Conservation (phyloP, 2,113 vertebrate genomes). For the Callithrix jacchus region DNA sequence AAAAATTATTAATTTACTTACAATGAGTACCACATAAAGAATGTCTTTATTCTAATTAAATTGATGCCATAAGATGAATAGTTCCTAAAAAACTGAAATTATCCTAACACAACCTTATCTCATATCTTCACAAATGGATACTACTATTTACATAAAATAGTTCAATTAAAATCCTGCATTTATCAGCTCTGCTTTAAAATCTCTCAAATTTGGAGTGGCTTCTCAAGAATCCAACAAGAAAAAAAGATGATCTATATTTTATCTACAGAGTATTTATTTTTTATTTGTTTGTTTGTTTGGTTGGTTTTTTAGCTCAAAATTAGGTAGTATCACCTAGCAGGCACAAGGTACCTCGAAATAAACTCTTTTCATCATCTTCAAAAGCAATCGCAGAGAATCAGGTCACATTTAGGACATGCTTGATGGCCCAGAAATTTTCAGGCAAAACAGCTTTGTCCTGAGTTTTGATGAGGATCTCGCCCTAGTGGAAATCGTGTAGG, state of each 20-base stretch:
- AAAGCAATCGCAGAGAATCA: background rate
- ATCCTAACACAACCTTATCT: slow-evolving; percentile 20
- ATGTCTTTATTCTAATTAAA: slow-evolving; percentile 43
- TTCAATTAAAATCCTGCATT: slow-evolving; percentile 56
- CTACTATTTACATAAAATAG: background rate
- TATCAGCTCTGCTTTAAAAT: slow-evolving; percentile 58
- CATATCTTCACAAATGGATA: slow-evolving; percentile 25
- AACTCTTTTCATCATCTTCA: background rate
- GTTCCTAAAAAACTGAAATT: slow-evolving; percentile 21
- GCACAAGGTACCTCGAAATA: background rate
- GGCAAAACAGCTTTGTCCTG: background rate
- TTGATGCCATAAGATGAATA: slow-evolving; percentile 33
- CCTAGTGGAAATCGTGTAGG: no score
- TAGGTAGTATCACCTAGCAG: background rate
- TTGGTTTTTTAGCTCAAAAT: background rate
- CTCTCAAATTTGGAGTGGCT: background rate
- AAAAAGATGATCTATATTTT: background rate
- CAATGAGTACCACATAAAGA: background rate
- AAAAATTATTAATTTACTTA: background rate
- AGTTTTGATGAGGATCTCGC: background rate
- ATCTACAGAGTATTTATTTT: background rate
- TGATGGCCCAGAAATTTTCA: background rate
- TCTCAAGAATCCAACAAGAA: background rate
- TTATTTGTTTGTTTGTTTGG: background rate
- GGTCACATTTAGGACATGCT: background rate